These are phyloP conservation scores for Peribatodes rhomboidaria DNA, from an alignment of 2,888 invertebrate genomes.

Conservation along the genomic window DNA sequence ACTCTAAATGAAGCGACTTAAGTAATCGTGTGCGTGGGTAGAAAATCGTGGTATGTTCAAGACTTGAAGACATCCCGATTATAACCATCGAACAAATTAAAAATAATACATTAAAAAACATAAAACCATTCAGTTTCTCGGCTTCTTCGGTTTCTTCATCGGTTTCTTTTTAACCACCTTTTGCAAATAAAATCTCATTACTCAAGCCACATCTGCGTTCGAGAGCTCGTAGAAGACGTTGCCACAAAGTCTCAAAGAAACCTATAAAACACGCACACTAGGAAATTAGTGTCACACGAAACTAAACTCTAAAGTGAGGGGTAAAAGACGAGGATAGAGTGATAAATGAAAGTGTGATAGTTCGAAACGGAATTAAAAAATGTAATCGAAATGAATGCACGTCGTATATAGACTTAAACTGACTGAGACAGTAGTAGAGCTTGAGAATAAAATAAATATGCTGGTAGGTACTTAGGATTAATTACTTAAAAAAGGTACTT, in stretches of 20 bases:
- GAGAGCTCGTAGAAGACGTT: constrained; percentile 54
- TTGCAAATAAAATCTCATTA: constrained; percentile 73
- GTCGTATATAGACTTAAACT: constrained; percentile 54
- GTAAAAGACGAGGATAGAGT: constrained; percentile 47
- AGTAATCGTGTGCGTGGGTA: no score
- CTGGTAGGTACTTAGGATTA: background rate
- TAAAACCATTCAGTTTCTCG: constrained; percentile 12
- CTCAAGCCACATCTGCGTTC: constrained; percentile 74
- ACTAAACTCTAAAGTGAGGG: constrained; percentile 37
- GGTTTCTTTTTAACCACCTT: constrained; percentile 47
- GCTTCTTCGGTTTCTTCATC: constrained; percentile 22
- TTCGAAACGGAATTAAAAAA: constrained; percentile 62
- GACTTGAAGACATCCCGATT: no score
- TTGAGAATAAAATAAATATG: background rate
- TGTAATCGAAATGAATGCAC: constrained; percentile 81
- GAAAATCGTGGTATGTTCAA: no score
- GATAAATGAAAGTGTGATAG: constrained; percentile 52
- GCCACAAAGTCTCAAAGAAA: constrained; percentile 66
- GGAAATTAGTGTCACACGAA: constrained; percentile 27
- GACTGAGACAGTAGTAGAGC: constrained; percentile 1
- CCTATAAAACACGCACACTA: constrained; percentile 56
- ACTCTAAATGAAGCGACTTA: no score
- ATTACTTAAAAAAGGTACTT: no score
- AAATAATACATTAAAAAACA: background rate
- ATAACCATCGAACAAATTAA: no score